These are phyloP conservation scores for Unio delphinus DNA, from an alignment of 2,888 invertebrate genomes.

Conservation along the genomic window DNA sequence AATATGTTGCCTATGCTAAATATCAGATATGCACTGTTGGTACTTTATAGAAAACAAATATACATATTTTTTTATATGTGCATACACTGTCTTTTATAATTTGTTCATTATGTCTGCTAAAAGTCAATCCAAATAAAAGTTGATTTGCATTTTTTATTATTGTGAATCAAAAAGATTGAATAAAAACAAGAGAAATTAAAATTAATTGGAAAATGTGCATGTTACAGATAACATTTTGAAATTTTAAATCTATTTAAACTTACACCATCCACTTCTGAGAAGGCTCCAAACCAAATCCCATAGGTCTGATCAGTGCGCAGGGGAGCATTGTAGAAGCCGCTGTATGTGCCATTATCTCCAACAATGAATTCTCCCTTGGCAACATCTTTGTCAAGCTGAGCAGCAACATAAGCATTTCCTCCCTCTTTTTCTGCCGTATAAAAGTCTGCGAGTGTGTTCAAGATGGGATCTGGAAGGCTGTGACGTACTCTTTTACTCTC, in stretches of 20 bases:
- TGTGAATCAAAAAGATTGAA: no score
- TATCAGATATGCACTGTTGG: no score
- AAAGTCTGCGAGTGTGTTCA: slow-evolving; percentile 78
- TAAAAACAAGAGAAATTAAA: no score
- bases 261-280: slow-evolving; percentile 80
- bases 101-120: no score
- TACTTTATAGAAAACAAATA: no score
- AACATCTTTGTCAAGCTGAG: slow-evolving; percentile 79
- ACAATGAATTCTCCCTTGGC: slow-evolving; percentile 80
- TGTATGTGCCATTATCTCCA: slow-evolving; percentile 84
- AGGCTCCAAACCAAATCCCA: slow-evolving; percentile 82
- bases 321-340: slow-evolving; percentile 86
- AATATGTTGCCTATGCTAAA: no score
- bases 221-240: no score
- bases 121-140: no score
- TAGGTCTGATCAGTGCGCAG: slow-evolving; percentile 77
- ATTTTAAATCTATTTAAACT: slow-evolving; percentile 46
- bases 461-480: slow-evolving; percentile 69
- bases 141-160: no score
- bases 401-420: slow-evolving; percentile 86
- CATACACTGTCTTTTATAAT: no score
- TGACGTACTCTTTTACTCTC: slow-evolving; percentile 17
- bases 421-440: slow-evolving; percentile 80
- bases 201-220: no score
- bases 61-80: no score